These are phyloP conservation scores for Drosophila koepferae DNA, from an alignment of 2,888 invertebrate genomes.

Conservation along the genomic window DNA sequence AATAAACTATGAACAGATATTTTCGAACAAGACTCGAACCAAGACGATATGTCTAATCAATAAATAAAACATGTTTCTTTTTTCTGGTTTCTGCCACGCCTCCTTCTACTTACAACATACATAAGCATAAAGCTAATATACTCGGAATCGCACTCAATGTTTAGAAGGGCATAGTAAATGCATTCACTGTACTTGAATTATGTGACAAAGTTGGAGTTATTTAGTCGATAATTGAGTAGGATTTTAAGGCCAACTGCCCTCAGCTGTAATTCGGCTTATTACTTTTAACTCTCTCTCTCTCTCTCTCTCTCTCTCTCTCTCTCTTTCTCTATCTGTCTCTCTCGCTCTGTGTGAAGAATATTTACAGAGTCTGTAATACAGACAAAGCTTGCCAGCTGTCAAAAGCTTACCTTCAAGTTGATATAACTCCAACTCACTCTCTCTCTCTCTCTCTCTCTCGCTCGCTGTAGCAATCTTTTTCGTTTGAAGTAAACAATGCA, in stretches of 20 bases:
- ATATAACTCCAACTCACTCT: background rate
- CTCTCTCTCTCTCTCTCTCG: background rate
- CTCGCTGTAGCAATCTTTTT: background rate
- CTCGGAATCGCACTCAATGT: background rate
- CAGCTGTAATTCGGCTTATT: conserved; percentile 4
- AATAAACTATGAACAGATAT: too few species aligned
- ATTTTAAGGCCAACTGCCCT: background rate
- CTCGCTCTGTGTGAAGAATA: background rate
- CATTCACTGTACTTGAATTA: background rate
- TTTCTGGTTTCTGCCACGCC: background rate
- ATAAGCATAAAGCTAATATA: background rate
- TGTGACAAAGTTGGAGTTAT: background rate
- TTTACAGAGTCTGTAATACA: too few species aligned
- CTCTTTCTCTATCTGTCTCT: background rate
- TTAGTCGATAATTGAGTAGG: background rate
- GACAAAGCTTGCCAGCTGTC: background rate
- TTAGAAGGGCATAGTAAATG: background rate
- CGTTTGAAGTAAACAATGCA: conserved; percentile 14
- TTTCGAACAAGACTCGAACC: too few species aligned
- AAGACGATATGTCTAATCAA: too few species aligned
- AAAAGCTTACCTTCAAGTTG: conserved; percentile 5
- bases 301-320: background rate
- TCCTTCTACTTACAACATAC: background rate
- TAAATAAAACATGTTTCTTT: too few species aligned
- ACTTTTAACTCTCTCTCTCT: too few species aligned